Evolutionary conservation across 2,888 invertebrate genomes (phyloP), one percentile per base, ranked within the genome.

Genomic region (Conomelus anceps): DNA sequence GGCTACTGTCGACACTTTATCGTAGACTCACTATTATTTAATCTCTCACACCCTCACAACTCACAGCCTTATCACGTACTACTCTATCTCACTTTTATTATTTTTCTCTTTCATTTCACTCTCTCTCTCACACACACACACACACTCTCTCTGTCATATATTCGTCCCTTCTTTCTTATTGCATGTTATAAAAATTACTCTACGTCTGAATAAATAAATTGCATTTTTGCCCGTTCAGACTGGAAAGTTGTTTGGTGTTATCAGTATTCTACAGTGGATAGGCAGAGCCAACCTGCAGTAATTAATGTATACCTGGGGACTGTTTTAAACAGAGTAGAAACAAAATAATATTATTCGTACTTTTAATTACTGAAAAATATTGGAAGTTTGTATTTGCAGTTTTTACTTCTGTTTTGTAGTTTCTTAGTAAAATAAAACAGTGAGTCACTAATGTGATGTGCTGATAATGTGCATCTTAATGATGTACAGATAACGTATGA

Each of bases 21-120:
- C n/a, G 63, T 20, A 20, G n/a, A 63, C n/a, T n/a, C 22, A 63
- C 85, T 23, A 23, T n/a, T 26, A 41, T 86, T 41, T 23, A 20
- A 23, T 34, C 29, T n/a, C 86, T 41, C 86, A 0, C 86, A 22
- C 34, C 26, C 85, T 26, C 24, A 7, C 89, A 29, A 6, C 22
- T 4, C 22, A n/a, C 22, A 23, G 11, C 26, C 22, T 11, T 24
- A 22, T 89, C 22, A 22, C 86, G 34, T 11, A 84, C 34, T n/a
- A 13, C 85, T 1, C 20, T 9, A 9, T 86, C 34, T 63, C 86
- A 22, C 86, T 34, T 23, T n/a, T 34, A 34, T n/a, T 86, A 22
- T 89, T 86, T 86, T 86, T 86, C 89, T 89, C 89, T 89, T 86
- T 86, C 89, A 85, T 34, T 41, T 86, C 29, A 26, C 89, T 85